Base-by-base conservation (phyloP, 2,888 invertebrate species). In the Seladonia tumulorum region DNA sequence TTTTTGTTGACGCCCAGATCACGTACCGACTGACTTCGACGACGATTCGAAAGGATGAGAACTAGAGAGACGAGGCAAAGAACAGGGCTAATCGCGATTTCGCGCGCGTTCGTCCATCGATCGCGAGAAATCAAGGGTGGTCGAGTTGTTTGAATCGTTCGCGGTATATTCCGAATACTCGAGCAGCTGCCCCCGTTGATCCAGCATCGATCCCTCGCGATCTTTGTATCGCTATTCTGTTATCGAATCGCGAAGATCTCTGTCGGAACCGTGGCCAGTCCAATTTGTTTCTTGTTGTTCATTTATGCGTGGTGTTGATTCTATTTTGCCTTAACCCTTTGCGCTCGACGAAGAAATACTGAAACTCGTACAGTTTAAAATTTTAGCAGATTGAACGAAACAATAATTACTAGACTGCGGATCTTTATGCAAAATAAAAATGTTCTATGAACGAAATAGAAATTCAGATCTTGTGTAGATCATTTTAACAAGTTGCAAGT, bases 21-120 rank as follows among this genome's bases (percentile, higher is more conserved):
- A 90, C 82, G 84, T 68, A 68, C 72, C 16, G 71, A n/a, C 57
- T 35, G 71, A 79, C 60, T 71, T 77, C 74, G 82, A 75, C 71
- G 71, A 77, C 63, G 42, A 45, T 82, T 81, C 53, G 81, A 80
- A 84, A 82, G 49, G 53, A n/a, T 76, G 86, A 88, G 78, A 89
- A 49, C 16, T 35, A 18, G 66, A 66, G 29, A 35, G 35, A 66
- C 66, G 66, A 60, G 66, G 22, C 29, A 35, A 18, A 3, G 47
- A 76, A 47, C 79, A 39, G 71, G 42, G 22, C 80, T 60, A 79
- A 14, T 47, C 53, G 71, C 70, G 72, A 71, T 77, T 77, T 53
- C 42, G 68, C 25, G 66, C 60, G 25, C 25, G 25, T 25, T 25
- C 60, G 60, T 22, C 22, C 49, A 53, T 53, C 53, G 53, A 22